Evolutionary conservation across 2,888 invertebrate genomes (phyloP).

Genomic region (Platyscelio sp.): DNA sequence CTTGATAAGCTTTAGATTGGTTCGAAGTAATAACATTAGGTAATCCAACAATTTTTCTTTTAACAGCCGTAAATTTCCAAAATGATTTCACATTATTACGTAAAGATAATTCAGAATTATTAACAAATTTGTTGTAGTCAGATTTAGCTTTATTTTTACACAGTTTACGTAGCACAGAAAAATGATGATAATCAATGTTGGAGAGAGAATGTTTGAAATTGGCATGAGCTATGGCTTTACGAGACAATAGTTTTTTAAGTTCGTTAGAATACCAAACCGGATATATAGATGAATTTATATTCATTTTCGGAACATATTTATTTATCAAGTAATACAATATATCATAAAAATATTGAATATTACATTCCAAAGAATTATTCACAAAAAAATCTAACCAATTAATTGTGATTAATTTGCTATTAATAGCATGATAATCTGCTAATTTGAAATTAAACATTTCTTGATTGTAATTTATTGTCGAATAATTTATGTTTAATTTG

Average conservation of each 20-base stretch:
- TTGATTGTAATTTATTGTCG: not conserved
- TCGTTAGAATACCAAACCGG: not conserved
- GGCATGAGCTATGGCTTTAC: not conserved
- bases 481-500: not conserved
- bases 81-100: constrained; percentile 2
- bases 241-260: not conserved
- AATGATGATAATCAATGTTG: not conserved
- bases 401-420: not conserved
- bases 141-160: not conserved
- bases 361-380: not conserved
- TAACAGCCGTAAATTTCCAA: constrained; percentile 8
- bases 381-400: not conserved
- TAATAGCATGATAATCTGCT: not conserved
- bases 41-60: not conserved
- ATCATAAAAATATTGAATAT: not conserved
- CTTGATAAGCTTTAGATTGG: not conserved
- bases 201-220: not conserved
- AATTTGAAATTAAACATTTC: not conserved
- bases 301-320: constrained; percentile 4
- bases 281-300: not conserved
- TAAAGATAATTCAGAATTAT: not conserved
- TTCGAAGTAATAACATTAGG: constrained; percentile 4
- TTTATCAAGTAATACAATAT: not conserved
- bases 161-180: not conserved
- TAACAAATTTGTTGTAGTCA: not conserved